Conservation (phyloP, 2,888 invertebrate species). For the Meteorus colon region DNA sequence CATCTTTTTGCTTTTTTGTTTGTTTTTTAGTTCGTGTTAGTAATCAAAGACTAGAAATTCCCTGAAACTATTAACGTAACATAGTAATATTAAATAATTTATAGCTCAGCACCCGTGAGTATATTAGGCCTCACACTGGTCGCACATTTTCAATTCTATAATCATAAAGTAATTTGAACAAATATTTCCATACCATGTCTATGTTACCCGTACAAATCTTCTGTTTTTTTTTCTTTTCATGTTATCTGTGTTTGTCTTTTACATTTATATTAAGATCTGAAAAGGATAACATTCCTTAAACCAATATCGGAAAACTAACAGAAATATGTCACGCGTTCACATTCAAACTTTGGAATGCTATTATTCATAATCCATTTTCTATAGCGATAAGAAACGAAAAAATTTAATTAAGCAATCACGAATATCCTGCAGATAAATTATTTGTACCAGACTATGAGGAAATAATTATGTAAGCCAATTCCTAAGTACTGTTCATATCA, state of each 20-base stretch:
- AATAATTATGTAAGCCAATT: constrained; percentile 19
- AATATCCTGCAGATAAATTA: constrained; percentile 22
- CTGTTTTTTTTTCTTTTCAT: background rate
- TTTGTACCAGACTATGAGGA: constrained; percentile 20
- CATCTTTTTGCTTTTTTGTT: background rate
- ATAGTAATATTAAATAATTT: constrained; percentile 4
- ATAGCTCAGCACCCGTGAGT: constrained; percentile 10
- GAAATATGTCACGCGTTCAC: constrained; percentile 29
- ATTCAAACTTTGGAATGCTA: constrained; percentile 33
- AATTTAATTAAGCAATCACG: constrained; percentile 16
- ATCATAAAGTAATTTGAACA: constrained; percentile 6
- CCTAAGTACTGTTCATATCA: constrained; percentile 26
- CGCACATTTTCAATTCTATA: background rate
- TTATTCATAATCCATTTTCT: background rate
- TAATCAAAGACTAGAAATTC: constrained; percentile 43
- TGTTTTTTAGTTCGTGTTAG: constrained; percentile 11
- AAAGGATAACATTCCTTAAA: constrained; percentile 20
- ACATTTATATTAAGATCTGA: background rate
- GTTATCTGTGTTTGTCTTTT: background rate
- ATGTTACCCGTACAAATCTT: background rate
- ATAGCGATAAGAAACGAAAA: background rate
- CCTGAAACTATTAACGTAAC: constrained; percentile 34
- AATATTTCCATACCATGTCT: background rate
- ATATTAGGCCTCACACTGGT: constrained; percentile 28
- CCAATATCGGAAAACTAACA: constrained; percentile 10